These are phyloP conservation scores for Magallana angulata DNA, from an alignment of 1,140 invertebrate genomes.

Conservation along the genomic window DNA sequence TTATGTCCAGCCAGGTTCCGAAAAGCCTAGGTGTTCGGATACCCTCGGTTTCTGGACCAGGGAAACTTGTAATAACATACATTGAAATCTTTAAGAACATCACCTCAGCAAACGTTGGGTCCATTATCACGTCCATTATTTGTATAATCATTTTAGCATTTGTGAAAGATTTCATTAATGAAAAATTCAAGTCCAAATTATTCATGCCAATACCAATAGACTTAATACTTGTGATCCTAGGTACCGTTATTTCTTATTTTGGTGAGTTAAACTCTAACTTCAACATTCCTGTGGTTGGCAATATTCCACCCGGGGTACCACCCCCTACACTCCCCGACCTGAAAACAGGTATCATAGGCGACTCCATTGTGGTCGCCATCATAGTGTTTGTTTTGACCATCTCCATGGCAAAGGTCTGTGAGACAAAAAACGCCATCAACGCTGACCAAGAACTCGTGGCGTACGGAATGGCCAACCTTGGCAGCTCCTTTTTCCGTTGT, in stretches of 20 bases:
- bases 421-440: conserved; percentile 76
- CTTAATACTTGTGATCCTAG: conserved; percentile 84
- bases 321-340: conserved; percentile 61
- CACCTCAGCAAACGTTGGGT: conserved; percentile 72
- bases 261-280: conserved; percentile 74
- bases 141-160: conserved; percentile 86
- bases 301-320: conserved; percentile 79
- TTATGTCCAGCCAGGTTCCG: conserved; percentile 91
- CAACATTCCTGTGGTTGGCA: conserved; percentile 76
- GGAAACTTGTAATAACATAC: conserved; percentile 70
- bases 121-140: conserved; percentile 84
- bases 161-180: conserved; percentile 91
- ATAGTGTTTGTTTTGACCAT: conserved; percentile 75
- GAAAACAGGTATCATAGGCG: conserved; percentile 46
- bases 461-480: conserved; percentile 78
- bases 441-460: conserved; percentile 81
- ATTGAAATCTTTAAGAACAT: conserved; percentile 72
- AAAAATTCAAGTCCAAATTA: conserved; percentile 85
- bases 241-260: conserved; percentile 76
- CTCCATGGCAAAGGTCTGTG: conserved; percentile 78
- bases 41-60: conserved; percentile 52
- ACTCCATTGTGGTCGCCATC: conserved; percentile 70
- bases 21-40: conserved; percentile 86
- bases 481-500: conserved; percentile 80
- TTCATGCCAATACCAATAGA: conserved; percentile 91